Percentiles rank a stretch among this genome's conserved stretches.
Conservation (phyloP, 2,888 invertebrate genomes). For the Mantis religiosa region DNA sequence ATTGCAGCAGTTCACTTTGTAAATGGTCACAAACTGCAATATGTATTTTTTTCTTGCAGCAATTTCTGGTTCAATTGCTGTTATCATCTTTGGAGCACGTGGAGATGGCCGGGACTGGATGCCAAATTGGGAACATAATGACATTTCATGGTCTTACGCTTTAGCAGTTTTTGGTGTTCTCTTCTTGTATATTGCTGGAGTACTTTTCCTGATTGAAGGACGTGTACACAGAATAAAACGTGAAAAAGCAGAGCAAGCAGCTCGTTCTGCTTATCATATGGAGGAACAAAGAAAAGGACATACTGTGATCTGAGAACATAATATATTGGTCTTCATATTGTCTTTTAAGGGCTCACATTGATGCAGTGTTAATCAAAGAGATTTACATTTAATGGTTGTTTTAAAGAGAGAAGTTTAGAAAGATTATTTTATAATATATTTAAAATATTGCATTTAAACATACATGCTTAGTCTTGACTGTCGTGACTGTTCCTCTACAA, state of each 20-base stretch:
- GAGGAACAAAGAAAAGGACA: constrained; percentile 61
- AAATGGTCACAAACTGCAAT: neutral
- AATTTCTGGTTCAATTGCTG: constrained; percentile 75
- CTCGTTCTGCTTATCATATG: constrained; percentile 61
- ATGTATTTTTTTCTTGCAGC: constrained; percentile 49
- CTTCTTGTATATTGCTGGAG: constrained; percentile 68
- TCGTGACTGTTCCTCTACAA: too few species aligned
- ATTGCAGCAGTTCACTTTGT: too few species aligned
- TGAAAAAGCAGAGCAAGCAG: constrained; percentile 47
- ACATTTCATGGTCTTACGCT: constrained; percentile 91
- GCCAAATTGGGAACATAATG: constrained; percentile 94
- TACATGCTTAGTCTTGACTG: too few species aligned
- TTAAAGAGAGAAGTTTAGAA: neutral
- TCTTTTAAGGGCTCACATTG: neutral
- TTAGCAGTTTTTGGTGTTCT: constrained; percentile 77
- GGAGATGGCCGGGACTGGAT: constrained; percentile 93
- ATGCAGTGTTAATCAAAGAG: neutral
- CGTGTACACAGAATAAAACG: constrained; percentile 71
- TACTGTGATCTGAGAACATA: constrained; percentile 42
- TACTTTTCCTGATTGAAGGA: constrained; percentile 78
- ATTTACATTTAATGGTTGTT: neutral
- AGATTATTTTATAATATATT: neutral
- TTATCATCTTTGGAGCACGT: constrained; percentile 82
- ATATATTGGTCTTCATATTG: neutral
- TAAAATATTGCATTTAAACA: neutral